These are phyloP conservation scores for Orchesella flavescens DNA, from an alignment of 2,888 invertebrate genomes.

Conservation along the genomic window DNA sequence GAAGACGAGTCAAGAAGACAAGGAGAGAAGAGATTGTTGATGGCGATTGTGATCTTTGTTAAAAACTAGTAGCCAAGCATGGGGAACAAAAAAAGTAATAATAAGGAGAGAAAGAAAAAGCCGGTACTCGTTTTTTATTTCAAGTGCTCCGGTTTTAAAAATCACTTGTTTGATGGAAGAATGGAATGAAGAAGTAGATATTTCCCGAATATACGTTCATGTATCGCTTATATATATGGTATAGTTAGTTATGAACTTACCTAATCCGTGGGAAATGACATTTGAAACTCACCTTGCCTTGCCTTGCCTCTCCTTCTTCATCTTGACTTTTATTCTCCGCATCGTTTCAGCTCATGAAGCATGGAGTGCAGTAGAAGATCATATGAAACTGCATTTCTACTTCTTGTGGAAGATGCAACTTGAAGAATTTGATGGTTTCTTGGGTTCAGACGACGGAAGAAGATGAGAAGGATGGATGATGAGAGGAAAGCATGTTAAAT, in stretches of 20 bases:
- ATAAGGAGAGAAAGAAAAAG: slow-evolving; percentile 22
- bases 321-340: slow-evolving; percentile 32
- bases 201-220: slow-evolving; percentile 1
- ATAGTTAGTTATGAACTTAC: slow-evolving; percentile 24
- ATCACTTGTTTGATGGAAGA: slow-evolving; percentile 42
- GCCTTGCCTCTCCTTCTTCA: neutral
- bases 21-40: neutral
- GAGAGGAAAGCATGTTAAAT: neutral
- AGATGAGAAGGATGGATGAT: neutral
- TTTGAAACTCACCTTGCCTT: slow-evolving; percentile 63
- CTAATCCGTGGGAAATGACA: slow-evolving; percentile 68
- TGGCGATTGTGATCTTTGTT: slow-evolving; percentile 31
- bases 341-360: slow-evolving; percentile 48
- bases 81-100: slow-evolving; percentile 32
- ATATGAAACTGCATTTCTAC: slow-evolving; percentile 10
- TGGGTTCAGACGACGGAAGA: neutral
- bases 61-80: slow-evolving; percentile 49
- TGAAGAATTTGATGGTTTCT: neutral
- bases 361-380: slow-evolving; percentile 2
- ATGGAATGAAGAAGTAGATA: slow-evolving; percentile 49
- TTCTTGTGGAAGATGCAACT: slow-evolving; percentile 14
- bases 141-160: slow-evolving; percentile 58
- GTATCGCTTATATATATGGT: slow-evolving; percentile 2
- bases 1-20: no score
- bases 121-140: slow-evolving; percentile 46